Percentiles rank a stretch among this genome's conserved stretches.
Evolutionary conservation across 2,888 invertebrate species (phyloP).

Genomic region (Tyria jacobaeae): DNA sequence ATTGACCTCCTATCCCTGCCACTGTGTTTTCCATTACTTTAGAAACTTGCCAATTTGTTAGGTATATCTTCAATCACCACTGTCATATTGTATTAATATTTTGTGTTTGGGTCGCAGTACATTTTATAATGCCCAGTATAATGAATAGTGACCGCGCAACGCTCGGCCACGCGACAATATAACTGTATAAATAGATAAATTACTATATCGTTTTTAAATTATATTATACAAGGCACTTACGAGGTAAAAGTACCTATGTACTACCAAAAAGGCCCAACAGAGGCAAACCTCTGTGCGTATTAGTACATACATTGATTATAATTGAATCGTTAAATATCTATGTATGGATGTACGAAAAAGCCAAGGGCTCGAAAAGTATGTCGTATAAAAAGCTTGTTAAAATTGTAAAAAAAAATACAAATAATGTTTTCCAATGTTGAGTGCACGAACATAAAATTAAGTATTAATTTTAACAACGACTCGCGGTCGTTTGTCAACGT

Average conservation of each 20-base stretch:
- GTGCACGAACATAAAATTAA: conserved; percentile 61
- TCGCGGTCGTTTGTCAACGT: conserved; percentile 40
- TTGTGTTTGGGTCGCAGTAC: conserved; percentile 58
- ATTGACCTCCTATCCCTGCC: conserved; percentile 58
- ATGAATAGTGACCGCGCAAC: conserved; percentile 51
- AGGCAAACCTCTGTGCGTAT: conserved; percentile 34
- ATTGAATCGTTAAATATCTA: conserved; percentile 18
- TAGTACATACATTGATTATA: conserved; percentile 16
- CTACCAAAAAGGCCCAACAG: conserved; percentile 62
- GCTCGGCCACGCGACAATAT: conserved; percentile 56
- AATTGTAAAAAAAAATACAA: conserved; percentile 69
- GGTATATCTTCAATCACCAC: conserved; percentile 14
- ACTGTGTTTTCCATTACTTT: conserved; percentile 50
- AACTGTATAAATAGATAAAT: conserved; percentile 80
- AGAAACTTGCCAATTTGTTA: conserved; percentile 45
- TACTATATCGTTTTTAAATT: conserved; percentile 77
- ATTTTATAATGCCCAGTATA: conserved; percentile 53
- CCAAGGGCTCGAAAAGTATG: conserved; percentile 57
- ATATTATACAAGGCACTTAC: conserved; percentile 73
- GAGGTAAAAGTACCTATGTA: conserved; percentile 70
- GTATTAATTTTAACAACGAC: conserved; percentile 56
- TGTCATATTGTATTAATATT: conserved; percentile 25
- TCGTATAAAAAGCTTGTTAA: conserved; percentile 77
- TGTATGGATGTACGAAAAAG: conserved; percentile 32
- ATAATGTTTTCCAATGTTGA: conserved; percentile 74